Evolutionary conservation across 2,888 invertebrate species (phyloP), one percentile per base, ranked within the genome.

Genomic region (Corbicula japonica): DNA sequence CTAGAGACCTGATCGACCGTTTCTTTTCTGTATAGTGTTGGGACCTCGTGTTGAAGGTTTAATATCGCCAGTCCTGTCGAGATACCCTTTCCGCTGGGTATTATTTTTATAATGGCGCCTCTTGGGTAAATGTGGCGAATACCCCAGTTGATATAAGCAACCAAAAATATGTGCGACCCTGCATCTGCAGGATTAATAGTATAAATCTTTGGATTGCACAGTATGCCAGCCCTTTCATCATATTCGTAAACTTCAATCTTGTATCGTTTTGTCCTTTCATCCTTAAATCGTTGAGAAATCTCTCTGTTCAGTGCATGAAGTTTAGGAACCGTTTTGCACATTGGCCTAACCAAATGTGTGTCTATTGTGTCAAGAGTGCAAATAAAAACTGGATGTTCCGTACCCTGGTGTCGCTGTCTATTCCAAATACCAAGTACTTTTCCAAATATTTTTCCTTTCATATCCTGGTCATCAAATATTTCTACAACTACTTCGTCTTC

Each of bases 251-350:
- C 60, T n/a, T 77, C 72, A 28, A 83, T 56, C 50, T 69, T 79
- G 15, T 52, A 41, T 23, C 38, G 21, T 38, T 41, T 68, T 8
- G 21, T 10, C 23, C 66, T 69, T 26, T 26, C 21, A 18, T 21
- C 1, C 1, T 70, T 61, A 28, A 62, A 71, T 12, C 38, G 46
- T 46, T 44, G 60, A 18, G 34, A 12, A 41, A 60, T 65, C 8
- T 78, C 32, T 21, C 26, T 34, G 8, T 73, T 44, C 2, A 73
- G 18, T 15, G 81, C 58, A n/a, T 76, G 71, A 1, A 88, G 77
- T 60, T 88, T 88, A 18, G 88, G 87, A 15, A 88, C 70, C 1
- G 87, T 87, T 75, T 84, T 86, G 46, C 86, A 87, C 21, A 88
- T 68, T 1, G 88, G 88, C 46, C 70, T 41, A 83, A 87, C 82